These are phyloP conservation scores for Sceloporus undulatus DNA, from an alignment of 2,113 vertebrate genomes.

Conservation along the genomic window DNA sequence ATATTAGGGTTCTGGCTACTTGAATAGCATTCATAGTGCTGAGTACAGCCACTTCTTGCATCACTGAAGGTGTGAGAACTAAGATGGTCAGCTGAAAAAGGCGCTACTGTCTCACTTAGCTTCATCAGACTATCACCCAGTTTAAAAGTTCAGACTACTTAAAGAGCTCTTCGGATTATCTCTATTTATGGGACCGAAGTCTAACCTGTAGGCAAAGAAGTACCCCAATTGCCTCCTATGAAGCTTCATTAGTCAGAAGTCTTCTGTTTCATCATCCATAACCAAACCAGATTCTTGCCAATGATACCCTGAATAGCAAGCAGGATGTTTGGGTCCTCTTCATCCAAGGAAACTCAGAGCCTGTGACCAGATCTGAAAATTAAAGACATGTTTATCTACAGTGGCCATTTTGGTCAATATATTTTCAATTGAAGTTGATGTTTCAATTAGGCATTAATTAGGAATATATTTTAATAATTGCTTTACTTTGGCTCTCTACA, in stretches of 20 bases:
- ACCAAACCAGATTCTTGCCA: slow-evolving; percentile 93
- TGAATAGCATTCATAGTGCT: slow-evolving; percentile 79
- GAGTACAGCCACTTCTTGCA: slow-evolving; percentile 75
- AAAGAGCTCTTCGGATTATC: slow-evolving; percentile 86
- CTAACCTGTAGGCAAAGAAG: slow-evolving; percentile 93
- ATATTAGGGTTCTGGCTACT: slow-evolving; percentile 81
- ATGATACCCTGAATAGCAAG: slow-evolving; percentile 96
- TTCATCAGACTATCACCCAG: slow-evolving; percentile 89
- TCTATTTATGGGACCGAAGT: slow-evolving; percentile 81
- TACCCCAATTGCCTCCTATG: slow-evolving; percentile 94
- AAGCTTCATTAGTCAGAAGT: slow-evolving; percentile 87
- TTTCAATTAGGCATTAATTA: not conserved
- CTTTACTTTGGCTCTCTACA: slow-evolving; percentile 1
- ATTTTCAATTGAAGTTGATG: not conserved
- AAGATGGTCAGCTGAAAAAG: slow-evolving; percentile 79
- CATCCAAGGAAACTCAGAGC: slow-evolving; percentile 93
- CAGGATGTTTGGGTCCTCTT: slow-evolving; percentile 97
- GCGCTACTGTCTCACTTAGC: slow-evolving; percentile 84
- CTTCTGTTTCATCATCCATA: slow-evolving; percentile 82
- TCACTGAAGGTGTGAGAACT: slow-evolving; percentile 80
- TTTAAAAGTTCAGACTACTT: slow-evolving; percentile 95
- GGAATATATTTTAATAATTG: not conserved
- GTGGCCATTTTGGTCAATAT: not conserved
- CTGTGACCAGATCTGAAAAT: slow-evolving; percentile 77
- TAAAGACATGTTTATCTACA: slow-evolving; percentile 5